phyloP scores from a whole-genome alignment of 2,113 vertebrate genomes.

The Mirza zaza region DNA sequence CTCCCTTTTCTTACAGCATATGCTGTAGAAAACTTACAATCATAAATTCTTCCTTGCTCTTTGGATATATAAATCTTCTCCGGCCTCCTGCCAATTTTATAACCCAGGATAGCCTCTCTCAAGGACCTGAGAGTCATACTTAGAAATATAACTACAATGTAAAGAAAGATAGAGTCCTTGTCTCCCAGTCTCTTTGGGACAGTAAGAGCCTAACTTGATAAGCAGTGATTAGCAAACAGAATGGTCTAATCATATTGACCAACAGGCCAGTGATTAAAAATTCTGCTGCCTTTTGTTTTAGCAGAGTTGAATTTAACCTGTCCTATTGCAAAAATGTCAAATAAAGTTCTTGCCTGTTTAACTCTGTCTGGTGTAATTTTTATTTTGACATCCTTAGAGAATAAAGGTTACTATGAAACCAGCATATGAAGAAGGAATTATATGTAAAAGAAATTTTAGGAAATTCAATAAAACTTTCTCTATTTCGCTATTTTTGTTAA shows the following conservation, averaged over 20 bases:
- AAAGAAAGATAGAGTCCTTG: neutral
- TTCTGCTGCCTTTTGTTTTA: neutral
- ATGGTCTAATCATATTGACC: neutral
- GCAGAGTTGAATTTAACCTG: neutral
- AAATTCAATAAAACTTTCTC: neutral
- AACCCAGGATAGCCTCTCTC: too few relatives aligned
- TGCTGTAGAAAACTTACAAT: neutral
- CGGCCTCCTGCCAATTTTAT: too few relatives aligned
- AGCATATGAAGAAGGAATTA: neutral
- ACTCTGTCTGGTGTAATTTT: neutral
- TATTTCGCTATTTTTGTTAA: neutral
- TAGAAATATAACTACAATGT: neutral
- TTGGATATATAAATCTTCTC: neutral
- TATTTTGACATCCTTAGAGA: neutral
- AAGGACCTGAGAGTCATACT: neutral
- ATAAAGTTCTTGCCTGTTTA: neutral
- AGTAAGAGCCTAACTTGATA: neutral
- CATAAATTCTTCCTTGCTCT: too few relatives aligned
- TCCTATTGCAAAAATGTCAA: neutral
- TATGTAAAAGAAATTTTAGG: neutral
- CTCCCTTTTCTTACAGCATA: neutral
- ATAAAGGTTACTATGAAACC: neutral
- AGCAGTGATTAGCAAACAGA: neutral
- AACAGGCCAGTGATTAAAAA: neutral
- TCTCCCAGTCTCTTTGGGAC: neutral